Evolutionary conservation across 2,888 invertebrate species (phyloP).

Genomic region (Sarcophaga carnaria): DNA sequence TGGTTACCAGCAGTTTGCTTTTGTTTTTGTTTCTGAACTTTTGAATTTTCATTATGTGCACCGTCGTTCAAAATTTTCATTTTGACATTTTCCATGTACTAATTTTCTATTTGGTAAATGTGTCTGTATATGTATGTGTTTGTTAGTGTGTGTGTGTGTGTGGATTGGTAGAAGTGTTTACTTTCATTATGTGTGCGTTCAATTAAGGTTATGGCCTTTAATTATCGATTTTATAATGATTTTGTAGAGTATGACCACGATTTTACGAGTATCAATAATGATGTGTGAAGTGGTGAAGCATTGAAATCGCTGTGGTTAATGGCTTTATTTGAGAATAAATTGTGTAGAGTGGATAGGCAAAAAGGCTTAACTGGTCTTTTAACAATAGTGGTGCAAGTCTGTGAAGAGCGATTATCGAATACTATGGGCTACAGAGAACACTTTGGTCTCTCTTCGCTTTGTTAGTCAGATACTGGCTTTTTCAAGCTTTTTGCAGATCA

Average conservation of each 20-base stretch:
- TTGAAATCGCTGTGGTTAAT: background rate
- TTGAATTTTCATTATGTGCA: background rate
- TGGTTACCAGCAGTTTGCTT: background rate
- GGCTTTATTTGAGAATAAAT: background rate
- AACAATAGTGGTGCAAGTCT: too few species aligned
- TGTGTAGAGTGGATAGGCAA: background rate
- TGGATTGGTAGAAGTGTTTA: background rate
- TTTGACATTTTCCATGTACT: background rate
- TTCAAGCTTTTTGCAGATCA: too few species aligned
- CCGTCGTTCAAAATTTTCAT: background rate
- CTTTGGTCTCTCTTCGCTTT: too few species aligned
- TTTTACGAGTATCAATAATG: background rate
- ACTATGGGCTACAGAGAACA: too few species aligned
- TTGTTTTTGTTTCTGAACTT: background rate
- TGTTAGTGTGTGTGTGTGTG: background rate
- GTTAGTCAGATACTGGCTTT: too few species aligned
- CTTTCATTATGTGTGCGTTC: background rate
- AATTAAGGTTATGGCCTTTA: background rate
- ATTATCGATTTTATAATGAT: constrained; percentile 40
- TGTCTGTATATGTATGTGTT: background rate
- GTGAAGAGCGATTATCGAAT: too few species aligned
- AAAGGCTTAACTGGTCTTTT: too few species aligned
- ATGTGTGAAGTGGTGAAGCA: background rate
- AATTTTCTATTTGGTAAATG: constrained; percentile 1
- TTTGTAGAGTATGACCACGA: background rate